Base-by-base conservation (phyloP, 2,888 invertebrate species). In the Sarcophaga variegata region DNA sequence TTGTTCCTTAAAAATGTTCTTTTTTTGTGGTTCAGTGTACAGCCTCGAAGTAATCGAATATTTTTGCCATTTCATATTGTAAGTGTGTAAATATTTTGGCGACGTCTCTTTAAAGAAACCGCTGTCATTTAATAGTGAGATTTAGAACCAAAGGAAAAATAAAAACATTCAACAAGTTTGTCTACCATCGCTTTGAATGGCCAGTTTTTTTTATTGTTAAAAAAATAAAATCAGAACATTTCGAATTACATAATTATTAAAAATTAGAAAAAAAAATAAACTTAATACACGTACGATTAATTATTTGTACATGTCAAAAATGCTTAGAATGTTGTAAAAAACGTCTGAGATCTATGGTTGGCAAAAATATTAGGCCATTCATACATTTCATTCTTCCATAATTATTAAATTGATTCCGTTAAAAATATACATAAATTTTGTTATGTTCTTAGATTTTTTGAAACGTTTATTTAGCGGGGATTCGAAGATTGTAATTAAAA, bases 11-110 rank as follows among this genome's bases (percentile, higher is more conserved):
- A 47, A 63, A 72, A 69, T 49, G n/a, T 49, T 54, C 10, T 54
- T 14, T 14, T 54, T 54, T 54, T 54, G 37, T 37, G 8, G 8
- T 37, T 76, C 47, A 45, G 17, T 59, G 10, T 20, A 81, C 49
- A 69, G 77, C 70, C 86, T 78, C 81, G 70, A 83, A 59, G 78
- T 82, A 77, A 67, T 60, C 62, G 66, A 79, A 47, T 70, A 37
- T 22, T 70, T 86, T 72, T 62, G 20, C 69, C 54, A 78, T 70
- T 60, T 70, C 69, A 59, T 62, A 47, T 45, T 12, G 25, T 66
- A 76, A 80, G 49, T 45, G 59, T 77, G 77, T 14, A 77, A 54
- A 63, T 22, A 45, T 64, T 75, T 69, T 82, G 82, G 76, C 45
- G 49, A 54, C 54, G 54, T 54, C 17, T 54, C 17, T 12, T 17